Evolutionary conservation across 1,140 invertebrate genomes (phyloP).

Genomic region (Rhyacophila brunnea): DNA sequence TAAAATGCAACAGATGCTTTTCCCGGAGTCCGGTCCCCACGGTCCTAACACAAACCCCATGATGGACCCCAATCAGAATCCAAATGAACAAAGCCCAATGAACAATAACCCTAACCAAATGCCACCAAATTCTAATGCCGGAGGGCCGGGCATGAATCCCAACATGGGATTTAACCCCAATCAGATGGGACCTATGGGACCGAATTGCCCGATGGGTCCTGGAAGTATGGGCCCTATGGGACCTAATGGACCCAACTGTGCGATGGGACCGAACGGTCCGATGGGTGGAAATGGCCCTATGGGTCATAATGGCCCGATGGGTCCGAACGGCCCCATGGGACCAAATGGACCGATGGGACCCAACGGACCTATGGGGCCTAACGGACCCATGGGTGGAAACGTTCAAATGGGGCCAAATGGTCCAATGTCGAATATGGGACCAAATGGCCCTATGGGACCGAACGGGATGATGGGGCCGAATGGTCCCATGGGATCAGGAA

Average conservation of each 20-base stretch:
- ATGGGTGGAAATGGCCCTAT: slow-evolving; percentile 38
- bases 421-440: slow-evolving; percentile 40
- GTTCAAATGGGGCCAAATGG: slow-evolving; percentile 44
- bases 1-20: slow-evolving; percentile 90
- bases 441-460: slow-evolving; percentile 52
- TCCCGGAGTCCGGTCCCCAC: slow-evolving; percentile 69
- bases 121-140: slow-evolving; percentile 44
- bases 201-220: slow-evolving; percentile 38
- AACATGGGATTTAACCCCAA: slow-evolving; percentile 50
- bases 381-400: slow-evolving; percentile 49
- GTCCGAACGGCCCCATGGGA: slow-evolving; percentile 38
- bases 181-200: slow-evolving; percentile 38
- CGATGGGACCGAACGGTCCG: slow-evolving; percentile 43
- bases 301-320: slow-evolving; percentile 37
- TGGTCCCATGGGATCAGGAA: slow-evolving; percentile 49
- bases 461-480: slow-evolving; percentile 55
- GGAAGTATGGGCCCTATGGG: slow-evolving; percentile 28
- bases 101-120: slow-evolving; percentile 39
- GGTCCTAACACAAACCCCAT: slow-evolving; percentile 35
- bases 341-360: slow-evolving; percentile 45
- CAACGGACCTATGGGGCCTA: slow-evolving; percentile 48
- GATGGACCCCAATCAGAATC: slow-evolving; percentile 38
- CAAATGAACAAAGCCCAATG: slow-evolving; percentile 31
- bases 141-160: slow-evolving; percentile 26
- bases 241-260: slow-evolving; percentile 31